Evolutionary conservation across 1,140 invertebrate genomes (phyloP).

Genomic region (Andricus grossulariae): DNA sequence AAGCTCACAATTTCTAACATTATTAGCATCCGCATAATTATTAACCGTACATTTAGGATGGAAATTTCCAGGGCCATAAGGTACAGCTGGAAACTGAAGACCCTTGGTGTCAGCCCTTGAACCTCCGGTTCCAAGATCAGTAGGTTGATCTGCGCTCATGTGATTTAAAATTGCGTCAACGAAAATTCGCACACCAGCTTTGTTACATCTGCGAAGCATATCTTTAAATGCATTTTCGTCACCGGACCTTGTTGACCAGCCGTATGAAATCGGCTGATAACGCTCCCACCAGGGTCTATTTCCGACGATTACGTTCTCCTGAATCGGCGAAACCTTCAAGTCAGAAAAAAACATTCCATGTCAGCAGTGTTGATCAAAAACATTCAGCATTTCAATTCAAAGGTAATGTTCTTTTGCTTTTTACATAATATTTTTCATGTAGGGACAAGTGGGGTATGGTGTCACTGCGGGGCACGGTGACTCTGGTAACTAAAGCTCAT

Average conservation of each 20-base stretch:
- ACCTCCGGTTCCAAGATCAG: slow-evolving; percentile 77
- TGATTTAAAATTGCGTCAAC: slow-evolving; percentile 86
- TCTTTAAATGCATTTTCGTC: slow-evolving; percentile 78
- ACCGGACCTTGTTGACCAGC: slow-evolving; percentile 79
- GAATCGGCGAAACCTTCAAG: slow-evolving; percentile 83
- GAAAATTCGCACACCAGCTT: slow-evolving; percentile 83
- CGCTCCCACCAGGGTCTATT: slow-evolving; percentile 78
- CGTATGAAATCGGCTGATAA: slow-evolving; percentile 83
- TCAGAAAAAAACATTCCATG: neutral
- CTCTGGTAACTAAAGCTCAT: too few relatives aligned
- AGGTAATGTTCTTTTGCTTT: too few relatives aligned
- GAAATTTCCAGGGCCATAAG: slow-evolving; percentile 77
- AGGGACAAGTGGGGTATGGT: too few relatives aligned
- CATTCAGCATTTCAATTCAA: too few relatives aligned
- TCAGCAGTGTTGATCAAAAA: neutral
- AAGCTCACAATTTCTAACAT: slow-evolving; percentile 81
- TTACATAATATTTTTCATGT: too few relatives aligned
- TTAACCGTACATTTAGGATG: slow-evolving; percentile 67
- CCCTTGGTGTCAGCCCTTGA: slow-evolving; percentile 73
- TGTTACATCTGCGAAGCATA: slow-evolving; percentile 84
- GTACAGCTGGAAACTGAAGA: slow-evolving; percentile 76
- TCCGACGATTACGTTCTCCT: slow-evolving; percentile 76
- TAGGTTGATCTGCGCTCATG: slow-evolving; percentile 78
- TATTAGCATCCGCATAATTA: slow-evolving; percentile 77
- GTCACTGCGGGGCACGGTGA: too few relatives aligned